phyloP scores from a whole-genome alignment of 2,888 invertebrate species.

The Sympetrum striolatum region DNA sequence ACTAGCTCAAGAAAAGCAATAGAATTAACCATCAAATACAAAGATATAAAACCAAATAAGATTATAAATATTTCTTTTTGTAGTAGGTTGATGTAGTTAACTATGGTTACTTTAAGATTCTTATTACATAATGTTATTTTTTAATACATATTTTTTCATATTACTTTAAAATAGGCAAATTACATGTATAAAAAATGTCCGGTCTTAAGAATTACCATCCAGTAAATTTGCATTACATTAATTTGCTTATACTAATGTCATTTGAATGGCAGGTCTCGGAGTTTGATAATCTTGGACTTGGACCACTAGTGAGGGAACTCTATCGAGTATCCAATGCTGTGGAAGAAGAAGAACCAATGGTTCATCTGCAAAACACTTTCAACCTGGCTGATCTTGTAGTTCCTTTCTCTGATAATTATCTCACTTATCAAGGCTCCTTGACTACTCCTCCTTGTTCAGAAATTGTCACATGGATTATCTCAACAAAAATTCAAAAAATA shows the following conservation, averaged over 20 bases:
- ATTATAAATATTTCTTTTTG: too few relatives aligned
- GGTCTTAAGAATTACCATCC: not conserved
- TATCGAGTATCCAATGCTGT: not conserved
- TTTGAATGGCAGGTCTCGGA: not conserved
- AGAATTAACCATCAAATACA: too few relatives aligned
- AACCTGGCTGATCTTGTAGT: not conserved
- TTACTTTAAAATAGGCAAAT: too few relatives aligned
- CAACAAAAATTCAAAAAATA: not conserved
- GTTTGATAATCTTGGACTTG: not conserved
- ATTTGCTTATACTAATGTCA: not conserved
- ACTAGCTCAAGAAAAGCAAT: too few relatives aligned
- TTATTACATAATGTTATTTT: too few relatives aligned
- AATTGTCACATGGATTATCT: conserved; percentile 17
- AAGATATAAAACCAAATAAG: too few relatives aligned
- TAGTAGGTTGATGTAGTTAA: too few relatives aligned
- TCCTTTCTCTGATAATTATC: not conserved
- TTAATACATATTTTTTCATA: too few relatives aligned
- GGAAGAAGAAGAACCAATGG: not conserved
- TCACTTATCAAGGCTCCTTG: conserved; percentile 29
- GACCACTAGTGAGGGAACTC: not conserved
- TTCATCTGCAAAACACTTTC: not conserved
- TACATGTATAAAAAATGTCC: not conserved
- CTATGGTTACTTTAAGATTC: too few relatives aligned
- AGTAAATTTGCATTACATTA: not conserved
- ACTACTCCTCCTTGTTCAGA: conserved; percentile 22